phyloP scores from a whole-genome alignment of 2,113 vertebrate genomes.

The Danionella cerebrum region DNA sequence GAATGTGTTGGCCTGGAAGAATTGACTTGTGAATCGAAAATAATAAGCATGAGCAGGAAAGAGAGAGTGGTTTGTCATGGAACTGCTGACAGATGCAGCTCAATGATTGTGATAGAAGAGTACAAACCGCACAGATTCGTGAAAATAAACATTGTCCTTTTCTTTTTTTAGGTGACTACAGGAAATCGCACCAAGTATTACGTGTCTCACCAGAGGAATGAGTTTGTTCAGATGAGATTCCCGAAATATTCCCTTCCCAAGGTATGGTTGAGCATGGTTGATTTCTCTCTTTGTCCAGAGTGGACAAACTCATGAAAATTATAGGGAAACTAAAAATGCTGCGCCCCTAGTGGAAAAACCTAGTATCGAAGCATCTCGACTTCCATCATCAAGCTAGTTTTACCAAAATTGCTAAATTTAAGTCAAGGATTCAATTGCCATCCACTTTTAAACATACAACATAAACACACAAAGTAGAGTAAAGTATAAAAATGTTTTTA shows the following conservation, averaged over 20 bases:
- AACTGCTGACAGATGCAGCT: not conserved
- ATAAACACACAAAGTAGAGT: too few species aligned
- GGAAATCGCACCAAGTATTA: slow-evolving; percentile 83
- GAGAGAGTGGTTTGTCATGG: not conserved
- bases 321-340: too few species aligned
- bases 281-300: too few species aligned
- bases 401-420: too few species aligned
- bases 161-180: slow-evolving; percentile 69
- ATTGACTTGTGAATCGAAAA: not conserved
- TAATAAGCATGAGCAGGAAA: not conserved
- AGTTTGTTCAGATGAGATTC: slow-evolving; percentile 86
- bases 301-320: too few species aligned
- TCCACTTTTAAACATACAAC: too few species aligned
- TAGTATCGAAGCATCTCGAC: too few species aligned
- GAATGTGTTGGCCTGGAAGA: not conserved
- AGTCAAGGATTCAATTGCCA: too few species aligned
- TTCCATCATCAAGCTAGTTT: too few species aligned
- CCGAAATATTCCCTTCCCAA: slow-evolving; percentile 89
- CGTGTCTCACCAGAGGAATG: slow-evolving; percentile 77
- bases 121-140: not conserved
- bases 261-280: slow-evolving; percentile 59
- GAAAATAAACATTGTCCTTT: slow-evolving; percentile 1
- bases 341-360: too few species aligned
- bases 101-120: not conserved
- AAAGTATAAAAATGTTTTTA: too few species aligned